Evolutionary conservation across 2,113 vertebrate species (phyloP), one percentile per base, ranked within the genome.

Genomic region (Pithys albifrons): DNA sequence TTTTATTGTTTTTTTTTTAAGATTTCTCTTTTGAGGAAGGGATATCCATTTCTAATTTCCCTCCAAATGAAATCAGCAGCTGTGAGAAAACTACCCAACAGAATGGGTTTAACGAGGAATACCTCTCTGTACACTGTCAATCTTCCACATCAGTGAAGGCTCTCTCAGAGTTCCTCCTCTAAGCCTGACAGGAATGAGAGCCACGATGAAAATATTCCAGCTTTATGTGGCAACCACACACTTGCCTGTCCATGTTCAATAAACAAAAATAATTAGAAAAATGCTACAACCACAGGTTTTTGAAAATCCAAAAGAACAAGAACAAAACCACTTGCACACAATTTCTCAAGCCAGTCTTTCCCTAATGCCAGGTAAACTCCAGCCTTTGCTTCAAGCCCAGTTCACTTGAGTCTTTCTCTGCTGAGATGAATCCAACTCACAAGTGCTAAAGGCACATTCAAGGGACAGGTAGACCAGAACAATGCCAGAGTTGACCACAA

Each of bases 261-360:
- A 10, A 55, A 37, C 31, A 33, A 33, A 28, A 55, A 12, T 6
- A 22, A 51, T 4, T 4, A 48, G 5, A 48, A 20, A 75, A 46
- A 28, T 7, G 1, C 20, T 28, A 24, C 22, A 27, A 7, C 10
- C 2, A 1, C 9, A 49, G 16, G 25, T 19, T 80, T 74, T 41
- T 39, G 19, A 43, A 91, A 81, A 55, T 2, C 6, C 9, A 12
- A 39, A 66, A 15, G 19, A 35, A 74, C 28, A 3, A 12, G 14
- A 45, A 45, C 3, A 9, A 59, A 71, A 4, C 0, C 1, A 1
- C 14, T 16, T 77, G 41, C 24, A 70, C 3, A 3, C 31, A 27
- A 46, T 25, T 55, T 39, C 58, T 41, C 3, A 2, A 31, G 31
- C 15, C 45, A 7, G 4, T 52, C 39, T 35, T 46, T 17, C 37